Conservation (phyloP, 2,113 vertebrate genomes). For the Tragelaphus strepsiceros region DNA sequence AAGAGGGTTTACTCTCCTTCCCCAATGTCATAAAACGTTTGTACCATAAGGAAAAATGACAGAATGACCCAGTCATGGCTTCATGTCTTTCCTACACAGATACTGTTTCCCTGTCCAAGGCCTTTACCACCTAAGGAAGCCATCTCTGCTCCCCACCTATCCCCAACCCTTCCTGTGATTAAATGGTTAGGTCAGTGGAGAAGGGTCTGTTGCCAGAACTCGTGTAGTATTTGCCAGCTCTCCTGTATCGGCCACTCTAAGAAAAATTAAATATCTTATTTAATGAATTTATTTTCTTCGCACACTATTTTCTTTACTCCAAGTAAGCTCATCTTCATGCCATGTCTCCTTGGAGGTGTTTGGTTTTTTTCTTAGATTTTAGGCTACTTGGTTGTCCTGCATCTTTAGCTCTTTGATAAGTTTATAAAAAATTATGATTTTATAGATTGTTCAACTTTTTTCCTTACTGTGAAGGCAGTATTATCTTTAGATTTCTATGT, state of each 20-base stretch:
- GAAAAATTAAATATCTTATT: not conserved
- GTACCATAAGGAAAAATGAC: not conserved
- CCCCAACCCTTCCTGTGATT: fast-evolving
- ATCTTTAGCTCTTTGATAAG: not conserved
- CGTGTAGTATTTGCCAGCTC: not conserved
- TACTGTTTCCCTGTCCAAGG: not conserved
- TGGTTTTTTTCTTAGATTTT: not conserved
- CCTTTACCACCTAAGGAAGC: not conserved
- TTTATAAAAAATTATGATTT: not conserved
- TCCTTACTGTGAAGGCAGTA: not conserved
- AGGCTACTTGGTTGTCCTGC: not conserved
- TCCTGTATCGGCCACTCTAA: not conserved
- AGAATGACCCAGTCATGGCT: not conserved
- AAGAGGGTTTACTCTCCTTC: not conserved
- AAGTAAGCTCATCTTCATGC: not conserved
- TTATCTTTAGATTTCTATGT: not conserved
- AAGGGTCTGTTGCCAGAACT: not conserved
- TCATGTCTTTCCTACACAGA: not conserved
- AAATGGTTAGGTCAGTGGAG: not conserved
- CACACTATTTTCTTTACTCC: not conserved
- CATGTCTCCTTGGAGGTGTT: not conserved
- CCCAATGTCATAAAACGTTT: not conserved
- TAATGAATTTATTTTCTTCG: not conserved
- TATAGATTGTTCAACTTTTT: not conserved
- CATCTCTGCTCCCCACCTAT: not conserved